Evolutionary conservation across 2,113 vertebrate genomes (phyloP).

Genomic region (Lamprotornis superbus): DNA sequence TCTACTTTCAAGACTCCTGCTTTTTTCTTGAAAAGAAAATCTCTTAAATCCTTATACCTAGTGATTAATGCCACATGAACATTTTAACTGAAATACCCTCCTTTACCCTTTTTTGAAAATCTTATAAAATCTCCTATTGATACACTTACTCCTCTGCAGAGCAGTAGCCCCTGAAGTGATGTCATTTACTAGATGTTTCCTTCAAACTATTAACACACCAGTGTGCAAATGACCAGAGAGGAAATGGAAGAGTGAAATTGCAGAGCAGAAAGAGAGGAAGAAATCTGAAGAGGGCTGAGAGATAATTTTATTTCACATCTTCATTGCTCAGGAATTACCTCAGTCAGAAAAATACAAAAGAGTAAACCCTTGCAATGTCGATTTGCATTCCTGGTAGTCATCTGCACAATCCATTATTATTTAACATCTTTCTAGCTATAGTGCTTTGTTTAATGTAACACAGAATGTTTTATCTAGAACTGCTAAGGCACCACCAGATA

Average conservation of each 20-base stretch:
- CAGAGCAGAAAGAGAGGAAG: not conserved
- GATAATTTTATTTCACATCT: not conserved
- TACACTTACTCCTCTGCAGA: not conserved
- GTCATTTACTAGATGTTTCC: not conserved
- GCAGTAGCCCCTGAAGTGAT: not conserved
- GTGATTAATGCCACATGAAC: not conserved
- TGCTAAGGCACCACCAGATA: not conserved
- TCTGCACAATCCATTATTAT: not conserved
- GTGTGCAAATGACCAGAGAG: not conserved
- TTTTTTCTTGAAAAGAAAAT: not conserved
- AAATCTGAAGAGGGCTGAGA: not conserved
- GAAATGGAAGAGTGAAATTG: not conserved
- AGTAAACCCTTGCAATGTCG: not conserved
- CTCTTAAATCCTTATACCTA: not conserved
- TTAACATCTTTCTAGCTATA: not conserved
- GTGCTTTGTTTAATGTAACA: not conserved
- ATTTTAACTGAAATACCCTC: not conserved
- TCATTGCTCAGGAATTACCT: not conserved
- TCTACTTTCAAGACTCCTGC: not conserved
- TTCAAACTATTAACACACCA: not conserved
- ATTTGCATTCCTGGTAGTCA: not conserved
- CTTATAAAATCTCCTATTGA: not conserved
- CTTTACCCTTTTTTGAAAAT: not conserved
- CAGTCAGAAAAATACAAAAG: not conserved
- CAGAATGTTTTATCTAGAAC: not conserved